Percentiles rank a stretch among this genome's conserved stretches.
Conservation (phyloP, 2,113 vertebrate genomes). For the Ameiurus melas region DNA sequence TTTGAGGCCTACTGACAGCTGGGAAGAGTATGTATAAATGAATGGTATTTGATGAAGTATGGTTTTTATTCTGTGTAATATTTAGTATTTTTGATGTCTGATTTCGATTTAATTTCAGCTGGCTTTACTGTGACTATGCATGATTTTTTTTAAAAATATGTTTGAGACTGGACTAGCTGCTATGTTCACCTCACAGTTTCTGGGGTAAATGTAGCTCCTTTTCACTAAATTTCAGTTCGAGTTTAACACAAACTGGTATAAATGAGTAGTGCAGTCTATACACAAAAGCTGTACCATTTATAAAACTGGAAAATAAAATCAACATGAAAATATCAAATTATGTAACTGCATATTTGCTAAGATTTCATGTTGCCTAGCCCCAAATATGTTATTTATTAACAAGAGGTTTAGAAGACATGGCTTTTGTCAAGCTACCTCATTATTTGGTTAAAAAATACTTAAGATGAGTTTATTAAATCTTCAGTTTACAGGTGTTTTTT, state of each 20-base stretch:
- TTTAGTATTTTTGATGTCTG: background rate
- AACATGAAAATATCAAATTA: background rate
- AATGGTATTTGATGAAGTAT: background rate
- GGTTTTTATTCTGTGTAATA: background rate
- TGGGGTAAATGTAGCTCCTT: background rate
- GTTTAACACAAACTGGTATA: background rate
- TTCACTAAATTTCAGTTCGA: background rate
- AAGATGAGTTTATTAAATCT: background rate
- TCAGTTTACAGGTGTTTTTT: background rate
- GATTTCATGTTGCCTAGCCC: background rate
- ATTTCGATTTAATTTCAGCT: background rate
- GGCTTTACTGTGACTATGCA: slow-evolving; percentile 26
- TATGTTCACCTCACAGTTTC: background rate
- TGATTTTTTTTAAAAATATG: background rate
- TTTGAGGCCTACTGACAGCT: background rate
- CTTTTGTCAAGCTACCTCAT: background rate
- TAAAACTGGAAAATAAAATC: background rate
- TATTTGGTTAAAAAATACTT: background rate
- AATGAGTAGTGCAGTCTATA: background rate
- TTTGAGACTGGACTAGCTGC: background rate
- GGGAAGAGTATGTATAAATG: background rate
- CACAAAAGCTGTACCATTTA: background rate
- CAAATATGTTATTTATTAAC: background rate
- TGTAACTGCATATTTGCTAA: background rate
- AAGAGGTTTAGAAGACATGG: background rate